These are phyloP conservation scores for Colossoma macropomum DNA, from an alignment of 2,113 vertebrate genomes.

Conservation along the genomic window DNA sequence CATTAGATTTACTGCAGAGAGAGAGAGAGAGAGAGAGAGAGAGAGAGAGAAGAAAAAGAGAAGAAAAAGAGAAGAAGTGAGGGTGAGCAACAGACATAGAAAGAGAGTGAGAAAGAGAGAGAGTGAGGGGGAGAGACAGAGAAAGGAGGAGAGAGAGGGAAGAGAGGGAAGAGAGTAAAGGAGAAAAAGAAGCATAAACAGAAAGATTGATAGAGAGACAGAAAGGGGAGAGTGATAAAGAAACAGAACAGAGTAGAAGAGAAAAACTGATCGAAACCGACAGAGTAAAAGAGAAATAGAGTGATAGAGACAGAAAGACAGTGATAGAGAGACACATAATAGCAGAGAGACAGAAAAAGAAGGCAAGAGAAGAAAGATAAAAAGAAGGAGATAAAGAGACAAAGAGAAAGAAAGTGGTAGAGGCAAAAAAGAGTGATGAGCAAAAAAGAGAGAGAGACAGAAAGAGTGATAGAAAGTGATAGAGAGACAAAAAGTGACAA, in stretches of 20 bases:
- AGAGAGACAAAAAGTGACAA: not conserved
- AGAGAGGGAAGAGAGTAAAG: too few relatives aligned
- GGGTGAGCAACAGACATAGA: not conserved
- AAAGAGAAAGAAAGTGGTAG: not conserved
- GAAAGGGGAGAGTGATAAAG: not conserved
- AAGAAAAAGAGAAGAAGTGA: not conserved
- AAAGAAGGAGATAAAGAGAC: not conserved
- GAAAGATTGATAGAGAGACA: not conserved
- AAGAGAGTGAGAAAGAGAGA: not conserved
- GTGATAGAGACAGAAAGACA: not conserved
- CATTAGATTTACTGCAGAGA: constrained; percentile 39
- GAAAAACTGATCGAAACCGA: not conserved
- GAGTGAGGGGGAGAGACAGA: not conserved
- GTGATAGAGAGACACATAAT: not conserved
- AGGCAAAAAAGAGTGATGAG: too few relatives aligned
- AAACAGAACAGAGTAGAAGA: constrained; percentile 11
- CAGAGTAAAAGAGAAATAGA: not conserved
- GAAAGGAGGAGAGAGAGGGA: not conserved
- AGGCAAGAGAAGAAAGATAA: not conserved
- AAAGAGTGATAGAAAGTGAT: not conserved
- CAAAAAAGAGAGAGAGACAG: too few relatives aligned
- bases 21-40: constrained; percentile 13
- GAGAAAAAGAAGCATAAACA: not conserved
- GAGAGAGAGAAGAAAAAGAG: constrained; percentile 8
- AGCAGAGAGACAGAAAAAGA: too few relatives aligned